Evolutionary conservation across 2,888 invertebrate genomes (phyloP), one percentile per base, ranked within the genome.

Genomic region (Pherbina coryleti): DNA sequence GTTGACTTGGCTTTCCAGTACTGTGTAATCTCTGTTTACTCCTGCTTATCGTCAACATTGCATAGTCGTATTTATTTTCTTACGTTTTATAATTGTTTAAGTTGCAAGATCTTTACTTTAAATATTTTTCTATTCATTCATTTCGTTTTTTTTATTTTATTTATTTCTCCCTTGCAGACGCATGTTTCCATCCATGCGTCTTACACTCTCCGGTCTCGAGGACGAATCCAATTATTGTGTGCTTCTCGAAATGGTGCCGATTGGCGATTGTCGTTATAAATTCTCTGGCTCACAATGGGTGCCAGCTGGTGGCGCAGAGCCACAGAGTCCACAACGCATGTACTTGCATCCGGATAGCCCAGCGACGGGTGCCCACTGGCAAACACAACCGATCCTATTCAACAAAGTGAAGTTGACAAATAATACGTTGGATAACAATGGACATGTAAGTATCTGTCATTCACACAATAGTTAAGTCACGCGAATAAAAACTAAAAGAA

Each of bases 321-420:
- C 95, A 0, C 96, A 96, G 89, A 92, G 92, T 14, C 93, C 94
- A 2, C 92, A 93, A 37, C 90, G 95, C 5, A 91, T 96, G 82
- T 96, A 95, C 91, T 90, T 96, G 81, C 97, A 97, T 90, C 96
- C 97, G 0, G 96, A 97, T 84, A 95, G 96, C 0, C 97, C 97
- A 0, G 95, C 96, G 0, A 93, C 93, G 0, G 97, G 97, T 0
- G 92, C 94, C 49, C 94, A 95, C 85, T 97, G 97, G 97, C 96
- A 96, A 90, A 93, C 93, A 0, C 95, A 96, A 85, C 92, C 94
- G 0, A 91, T 96, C 76, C 92, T 93, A 37, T 97, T 97, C 86
- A 94, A 94, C 87, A 95, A 96, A 87, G 91, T 97, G 71, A 97
- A 97, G 87, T 91, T 98, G 67, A 97, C 97, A 34, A 98, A 97